Percentiles rank a stretch among this genome's conserved stretches.
phyloP scores from a whole-genome alignment of 2,113 vertebrate genomes.

The Eulacestoma nigropectus region DNA sequence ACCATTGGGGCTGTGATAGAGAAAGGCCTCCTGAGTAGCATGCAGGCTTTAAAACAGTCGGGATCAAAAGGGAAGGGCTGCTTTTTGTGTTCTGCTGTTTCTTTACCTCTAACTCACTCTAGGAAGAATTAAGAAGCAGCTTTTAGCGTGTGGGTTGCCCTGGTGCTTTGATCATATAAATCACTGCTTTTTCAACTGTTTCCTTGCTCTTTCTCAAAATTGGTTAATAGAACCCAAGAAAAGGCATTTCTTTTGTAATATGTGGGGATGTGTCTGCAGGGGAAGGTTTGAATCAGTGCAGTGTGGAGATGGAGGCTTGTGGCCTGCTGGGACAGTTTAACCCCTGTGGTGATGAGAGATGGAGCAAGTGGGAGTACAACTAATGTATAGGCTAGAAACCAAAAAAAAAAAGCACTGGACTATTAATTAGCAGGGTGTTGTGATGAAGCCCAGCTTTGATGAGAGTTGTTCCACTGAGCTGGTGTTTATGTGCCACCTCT shows the following conservation, averaged over 20 bases:
- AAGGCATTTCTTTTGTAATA: background rate
- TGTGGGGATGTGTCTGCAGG: background rate
- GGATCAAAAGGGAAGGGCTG: background rate
- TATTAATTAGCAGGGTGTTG: background rate
- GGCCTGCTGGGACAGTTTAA: background rate
- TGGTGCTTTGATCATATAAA: background rate
- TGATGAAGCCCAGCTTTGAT: background rate
- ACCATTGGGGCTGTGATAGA: background rate
- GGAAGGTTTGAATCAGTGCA: background rate
- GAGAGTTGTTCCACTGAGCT: background rate
- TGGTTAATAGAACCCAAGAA: rapidly evolving
- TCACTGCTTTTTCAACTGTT: background rate
- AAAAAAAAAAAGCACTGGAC: too few species aligned
- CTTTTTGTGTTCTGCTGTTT: background rate
- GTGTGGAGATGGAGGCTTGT: background rate
- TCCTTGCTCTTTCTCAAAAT: background rate
- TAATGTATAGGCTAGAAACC: background rate
- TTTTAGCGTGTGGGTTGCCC: background rate
- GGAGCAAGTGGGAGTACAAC: background rate
- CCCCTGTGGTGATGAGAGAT: background rate
- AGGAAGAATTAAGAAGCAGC: background rate
- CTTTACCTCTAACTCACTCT: background rate
- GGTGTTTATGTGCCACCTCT: background rate
- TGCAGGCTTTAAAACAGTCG: background rate
- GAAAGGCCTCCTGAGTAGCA: background rate